Percentiles rank a stretch among this genome's conserved stretches.
Conservation (phyloP, 2,888 invertebrate genomes). For the Petrolisthes cinctipes region DNA sequence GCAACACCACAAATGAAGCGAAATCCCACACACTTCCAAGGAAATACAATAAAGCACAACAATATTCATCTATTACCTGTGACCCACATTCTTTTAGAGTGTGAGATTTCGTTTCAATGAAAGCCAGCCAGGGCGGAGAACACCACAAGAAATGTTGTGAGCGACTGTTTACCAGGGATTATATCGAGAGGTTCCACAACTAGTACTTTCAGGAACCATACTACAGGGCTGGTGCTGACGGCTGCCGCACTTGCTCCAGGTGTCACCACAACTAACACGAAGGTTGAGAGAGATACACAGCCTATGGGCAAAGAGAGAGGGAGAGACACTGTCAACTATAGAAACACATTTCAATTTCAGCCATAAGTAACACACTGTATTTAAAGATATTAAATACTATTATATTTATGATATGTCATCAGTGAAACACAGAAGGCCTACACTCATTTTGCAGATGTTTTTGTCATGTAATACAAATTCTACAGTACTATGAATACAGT, state of each 20-base stretch:
- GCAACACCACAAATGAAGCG: background rate
- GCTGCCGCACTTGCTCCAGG: background rate
- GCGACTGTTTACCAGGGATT: background rate
- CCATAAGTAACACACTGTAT: too few relatives aligned
- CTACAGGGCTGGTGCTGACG: background rate
- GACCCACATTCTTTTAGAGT: slow-evolving; percentile 1
- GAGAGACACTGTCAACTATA: background rate
- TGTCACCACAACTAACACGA: background rate
- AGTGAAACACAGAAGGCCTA: too few relatives aligned
- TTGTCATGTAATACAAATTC: too few relatives aligned
- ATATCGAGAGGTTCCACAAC: background rate
- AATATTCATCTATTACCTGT: background rate
- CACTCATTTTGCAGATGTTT: too few relatives aligned
- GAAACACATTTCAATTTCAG: too few relatives aligned
- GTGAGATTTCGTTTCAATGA: background rate
- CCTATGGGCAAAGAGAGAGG: background rate
- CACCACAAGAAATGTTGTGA: background rate
- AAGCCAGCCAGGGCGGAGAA: background rate
- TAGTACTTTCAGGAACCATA: background rate
- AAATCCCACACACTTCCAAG: background rate
- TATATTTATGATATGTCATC: too few relatives aligned
- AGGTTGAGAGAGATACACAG: slow-evolving; percentile 1
- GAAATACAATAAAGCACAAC: background rate
- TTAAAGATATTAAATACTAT: too few relatives aligned
- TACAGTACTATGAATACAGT: too few relatives aligned